Percentiles rank a stretch among this genome's conserved stretches.
Conservation (phyloP, 2,888 invertebrate species). For the Geophilus truncorum region DNA sequence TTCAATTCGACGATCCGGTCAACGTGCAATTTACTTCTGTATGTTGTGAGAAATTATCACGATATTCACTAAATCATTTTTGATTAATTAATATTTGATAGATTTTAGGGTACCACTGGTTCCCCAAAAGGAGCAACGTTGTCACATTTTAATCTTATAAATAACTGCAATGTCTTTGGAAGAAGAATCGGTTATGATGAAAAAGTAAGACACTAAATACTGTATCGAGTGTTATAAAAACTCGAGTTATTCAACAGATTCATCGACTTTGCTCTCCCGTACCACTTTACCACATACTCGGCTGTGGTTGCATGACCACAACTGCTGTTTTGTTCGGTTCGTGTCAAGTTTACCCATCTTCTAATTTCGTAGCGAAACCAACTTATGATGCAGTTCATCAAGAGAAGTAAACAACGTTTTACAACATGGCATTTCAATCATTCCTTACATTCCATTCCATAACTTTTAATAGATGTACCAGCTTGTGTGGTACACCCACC, state of each 20-base stretch:
- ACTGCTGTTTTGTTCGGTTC: background rate
- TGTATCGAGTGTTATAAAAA: too few relatives aligned
- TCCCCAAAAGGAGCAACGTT: slow-evolving; percentile 68
- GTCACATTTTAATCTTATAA: slow-evolving; percentile 67
- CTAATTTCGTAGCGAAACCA: slow-evolving; percentile 58
- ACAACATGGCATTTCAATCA: too few relatives aligned
- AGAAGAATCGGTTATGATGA: slow-evolving; percentile 36
- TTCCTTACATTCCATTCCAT: too few relatives aligned
- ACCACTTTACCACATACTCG: slow-evolving; percentile 78
- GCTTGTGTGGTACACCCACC: slow-evolving; percentile 73
- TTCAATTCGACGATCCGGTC: slow-evolving; percentile 63
- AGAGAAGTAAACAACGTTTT: slow-evolving; percentile 56
- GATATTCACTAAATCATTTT: too few relatives aligned
- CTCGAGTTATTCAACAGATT: background rate
- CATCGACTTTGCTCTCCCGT: slow-evolving; percentile 55
- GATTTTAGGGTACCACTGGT: slow-evolving; percentile 66
- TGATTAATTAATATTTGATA: too few relatives aligned
- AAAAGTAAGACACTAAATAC: too few relatives aligned
- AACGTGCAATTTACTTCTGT: slow-evolving; percentile 78
- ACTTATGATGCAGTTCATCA: slow-evolving; percentile 60
- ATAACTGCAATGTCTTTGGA: slow-evolving; percentile 59
- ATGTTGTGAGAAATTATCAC: too few relatives aligned
- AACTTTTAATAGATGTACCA: slow-evolving; percentile 37
- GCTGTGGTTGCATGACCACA: slow-evolving; percentile 59
- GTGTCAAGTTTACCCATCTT: slow-evolving; percentile 56